These are phyloP conservation scores for Nesoenas mayeri DNA, from an alignment of 2,113 vertebrate species.

Conservation along the genomic window DNA sequence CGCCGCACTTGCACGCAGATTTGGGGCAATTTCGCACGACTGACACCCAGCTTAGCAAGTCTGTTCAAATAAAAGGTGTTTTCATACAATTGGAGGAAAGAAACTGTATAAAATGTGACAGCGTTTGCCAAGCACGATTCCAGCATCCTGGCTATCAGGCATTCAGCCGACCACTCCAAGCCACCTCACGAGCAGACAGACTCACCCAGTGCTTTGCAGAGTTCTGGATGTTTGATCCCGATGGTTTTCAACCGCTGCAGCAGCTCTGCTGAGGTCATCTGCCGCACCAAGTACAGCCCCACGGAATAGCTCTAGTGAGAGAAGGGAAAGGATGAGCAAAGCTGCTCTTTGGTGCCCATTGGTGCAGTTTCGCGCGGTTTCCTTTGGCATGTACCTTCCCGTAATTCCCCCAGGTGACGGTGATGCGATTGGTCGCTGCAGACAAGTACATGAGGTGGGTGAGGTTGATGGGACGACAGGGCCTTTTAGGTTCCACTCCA, in stretches of 20 bases:
- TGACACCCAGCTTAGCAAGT: background rate
- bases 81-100: background rate
- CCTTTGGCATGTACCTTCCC: slow-evolving; percentile 82
- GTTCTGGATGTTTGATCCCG: slow-evolving; percentile 91
- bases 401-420: slow-evolving; percentile 96
- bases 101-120: background rate
- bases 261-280: slow-evolving; percentile 92
- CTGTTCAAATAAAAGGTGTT: background rate
- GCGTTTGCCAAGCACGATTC: background rate
- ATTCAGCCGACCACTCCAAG: rapidly evolving
- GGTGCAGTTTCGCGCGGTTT: rapidly evolving
- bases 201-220: slow-evolving; percentile 96
- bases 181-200: background rate
- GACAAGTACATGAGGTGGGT: slow-evolving; percentile 97
- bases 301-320: slow-evolving; percentile 89
- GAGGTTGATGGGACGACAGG: slow-evolving; percentile 96
- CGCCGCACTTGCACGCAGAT: background rate
- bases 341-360: rapidly evolving
- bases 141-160: background rate
- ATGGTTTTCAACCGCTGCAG: slow-evolving; percentile 93
- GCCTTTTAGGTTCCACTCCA: slow-evolving; percentile 94
- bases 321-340: background rate
- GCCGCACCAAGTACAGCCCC: slow-evolving; percentile 91
- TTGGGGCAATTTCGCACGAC: background rate
- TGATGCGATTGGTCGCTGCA: slow-evolving; percentile 91